Evolutionary conservation across 2,888 invertebrate species (phyloP), one percentile per base, ranked within the genome.

Genomic region (Meiosimyza decipiens): DNA sequence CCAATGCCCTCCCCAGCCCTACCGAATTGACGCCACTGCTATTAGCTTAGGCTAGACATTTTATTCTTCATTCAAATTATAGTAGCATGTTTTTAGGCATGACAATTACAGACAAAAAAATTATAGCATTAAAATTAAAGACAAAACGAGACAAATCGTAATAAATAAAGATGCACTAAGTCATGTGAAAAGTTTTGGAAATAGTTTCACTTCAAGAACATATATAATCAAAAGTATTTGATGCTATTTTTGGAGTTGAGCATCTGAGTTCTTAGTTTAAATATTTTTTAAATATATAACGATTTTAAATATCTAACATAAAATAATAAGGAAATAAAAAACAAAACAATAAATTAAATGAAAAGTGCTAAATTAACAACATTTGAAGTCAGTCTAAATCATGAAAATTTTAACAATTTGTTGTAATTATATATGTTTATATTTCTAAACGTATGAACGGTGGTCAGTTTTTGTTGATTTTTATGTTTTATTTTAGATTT

Each of bases 331-430:
- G 13, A 47, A 63, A 51, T 40, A 63, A 50, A 28, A 64, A 64
- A 64, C 22, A 64, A 50, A 49, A 64, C 15, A 22, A 28, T 28
- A 28, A 67, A 40, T 66, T 49, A 28, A 57, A 60, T 52, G 57
- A 62, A 63, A n/a, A n/a, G 22, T 63, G 51, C 70, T 70, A 62
- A 70, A 52, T 63, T 54, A 70, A 70, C 70, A 70, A 70, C 47
- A 55, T 70, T 62, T 70, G n/a, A 62, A 70, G 70, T 70, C 70
- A 70, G 70, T 70, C 70, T 70, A 70, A 70, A 51, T 70, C 49
- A 52, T 40, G 51, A 33, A 57, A 60, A 60, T 69, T 15, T 40
- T 40, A 40, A 40, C 40, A 40, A 40, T 40, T 40, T 40, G 40
- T 40, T 40, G 40, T 60, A 69, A 69, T 12, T 69, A 15, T 33